These are phyloP conservation scores for Catharus minimus DNA, from an alignment of 2,113 vertebrate genomes.

Conservation along the genomic window DNA sequence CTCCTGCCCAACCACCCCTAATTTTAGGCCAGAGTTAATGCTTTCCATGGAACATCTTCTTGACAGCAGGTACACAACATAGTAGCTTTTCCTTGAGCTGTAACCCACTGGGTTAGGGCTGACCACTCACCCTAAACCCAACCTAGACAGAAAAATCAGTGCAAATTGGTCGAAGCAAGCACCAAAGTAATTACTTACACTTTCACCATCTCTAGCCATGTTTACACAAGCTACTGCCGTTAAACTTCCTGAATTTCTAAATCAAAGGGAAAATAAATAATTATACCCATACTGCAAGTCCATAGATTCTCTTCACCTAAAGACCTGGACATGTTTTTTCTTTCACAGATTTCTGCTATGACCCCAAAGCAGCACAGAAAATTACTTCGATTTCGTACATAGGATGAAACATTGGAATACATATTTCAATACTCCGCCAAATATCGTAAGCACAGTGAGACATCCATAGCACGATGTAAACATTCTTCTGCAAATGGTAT, in stretches of 20 bases:
- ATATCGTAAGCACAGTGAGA: background rate
- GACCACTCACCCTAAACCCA: background rate
- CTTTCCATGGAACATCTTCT: background rate
- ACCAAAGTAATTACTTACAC: background rate
- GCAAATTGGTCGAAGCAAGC: background rate
- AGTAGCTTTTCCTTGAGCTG: background rate
- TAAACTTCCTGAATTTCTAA: background rate
- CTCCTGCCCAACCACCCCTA: background rate
- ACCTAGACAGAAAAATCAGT: background rate
- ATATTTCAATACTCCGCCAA: background rate
- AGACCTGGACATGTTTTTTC: background rate
- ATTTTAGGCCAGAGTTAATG: background rate
- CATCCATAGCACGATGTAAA: background rate
- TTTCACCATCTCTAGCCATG: background rate
- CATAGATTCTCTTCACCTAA: background rate
- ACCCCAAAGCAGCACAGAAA: background rate
- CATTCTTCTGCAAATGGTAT: background rate
- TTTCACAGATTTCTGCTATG: background rate
- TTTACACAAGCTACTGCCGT: background rate
- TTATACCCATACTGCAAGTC: background rate
- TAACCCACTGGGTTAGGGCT: background rate
- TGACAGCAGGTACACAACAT: background rate
- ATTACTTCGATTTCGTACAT: background rate
- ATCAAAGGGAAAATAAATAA: background rate
- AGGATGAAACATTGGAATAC: background rate